Evolutionary conservation across 2,113 vertebrate genomes (phyloP).

Genomic region (Paedocypris sp.): DNA sequence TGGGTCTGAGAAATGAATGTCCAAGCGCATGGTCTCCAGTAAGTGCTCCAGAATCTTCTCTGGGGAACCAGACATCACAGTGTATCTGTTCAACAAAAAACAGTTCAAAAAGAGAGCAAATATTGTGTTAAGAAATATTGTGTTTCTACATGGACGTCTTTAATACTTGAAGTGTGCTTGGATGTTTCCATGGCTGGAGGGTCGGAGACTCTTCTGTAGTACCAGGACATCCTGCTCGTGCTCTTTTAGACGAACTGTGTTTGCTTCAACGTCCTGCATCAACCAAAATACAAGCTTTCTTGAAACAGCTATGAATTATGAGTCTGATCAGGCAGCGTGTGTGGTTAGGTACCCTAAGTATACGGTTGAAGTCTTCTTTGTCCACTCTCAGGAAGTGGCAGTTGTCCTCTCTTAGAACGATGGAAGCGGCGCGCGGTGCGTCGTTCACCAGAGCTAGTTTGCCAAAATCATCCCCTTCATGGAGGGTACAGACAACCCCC

Average conservation of each 20-base stretch:
- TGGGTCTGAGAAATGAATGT: slow-evolving; percentile 78
- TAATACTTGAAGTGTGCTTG: slow-evolving; percentile 76
- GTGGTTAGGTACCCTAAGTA: slow-evolving; percentile 72
- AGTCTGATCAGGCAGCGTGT: no score
- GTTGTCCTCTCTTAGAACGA: slow-evolving; percentile 91
- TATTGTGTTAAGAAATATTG: background rate
- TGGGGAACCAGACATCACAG: slow-evolving; percentile 94
- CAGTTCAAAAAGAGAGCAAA: background rate
- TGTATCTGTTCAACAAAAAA: slow-evolving; percentile 66
- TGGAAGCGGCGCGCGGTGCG: slow-evolving; percentile 88
- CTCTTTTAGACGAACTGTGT: slow-evolving; percentile 96
- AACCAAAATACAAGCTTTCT: background rate
- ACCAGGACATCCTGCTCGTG: slow-evolving; percentile 93
- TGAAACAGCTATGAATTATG: background rate
- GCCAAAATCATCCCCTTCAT: slow-evolving; percentile 95
- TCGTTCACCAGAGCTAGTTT: slow-evolving; percentile 94
- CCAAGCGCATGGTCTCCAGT: slow-evolving; percentile 90
- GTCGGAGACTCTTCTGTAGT: slow-evolving; percentile 86
- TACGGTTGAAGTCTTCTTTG: slow-evolving; percentile 97
- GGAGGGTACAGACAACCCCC: slow-evolving; percentile 96
- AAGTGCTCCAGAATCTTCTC: slow-evolving; percentile 98
- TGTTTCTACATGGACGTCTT: background rate
- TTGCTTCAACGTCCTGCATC: slow-evolving; percentile 90
- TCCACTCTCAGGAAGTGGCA: slow-evolving; percentile 96
- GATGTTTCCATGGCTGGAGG: slow-evolving; percentile 78